Conservation (phyloP, 2,888 invertebrate species). For the Aethes cnicana region DNA sequence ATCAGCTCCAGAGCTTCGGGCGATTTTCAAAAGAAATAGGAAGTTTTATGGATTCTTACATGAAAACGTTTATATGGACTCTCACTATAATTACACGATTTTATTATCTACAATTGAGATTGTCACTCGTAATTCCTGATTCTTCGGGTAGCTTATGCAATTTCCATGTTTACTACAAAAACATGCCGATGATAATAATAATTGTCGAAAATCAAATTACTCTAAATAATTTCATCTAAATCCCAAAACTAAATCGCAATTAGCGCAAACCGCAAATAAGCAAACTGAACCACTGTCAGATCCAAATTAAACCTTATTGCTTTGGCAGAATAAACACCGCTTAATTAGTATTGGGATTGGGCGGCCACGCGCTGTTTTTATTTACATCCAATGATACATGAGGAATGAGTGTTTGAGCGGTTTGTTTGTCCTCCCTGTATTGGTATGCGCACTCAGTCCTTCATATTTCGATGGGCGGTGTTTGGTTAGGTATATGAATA, state of each 20-base stretch:
- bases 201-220: conserved; percentile 2
- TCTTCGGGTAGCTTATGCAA: no score
- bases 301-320: conserved; percentile 21
- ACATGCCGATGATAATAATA: no score
- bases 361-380: conserved; percentile 27
- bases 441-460: background rate
- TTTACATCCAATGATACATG: conserved; percentile 28
- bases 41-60: no score
- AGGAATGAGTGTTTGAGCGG: conserved; percentile 28
- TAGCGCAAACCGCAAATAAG: conserved; percentile 22
- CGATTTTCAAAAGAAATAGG: no score
- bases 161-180: no score
- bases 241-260: conserved; percentile 20
- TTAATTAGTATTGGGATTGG: conserved; percentile 44
- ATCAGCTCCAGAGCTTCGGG: conserved; percentile 19
- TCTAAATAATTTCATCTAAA: background rate
- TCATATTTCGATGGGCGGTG: conserved; percentile 1
- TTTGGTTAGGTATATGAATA: no score
- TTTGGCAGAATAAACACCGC: conserved; percentile 38
- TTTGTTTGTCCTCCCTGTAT: conserved; percentile 20
- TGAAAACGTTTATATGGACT: no score
- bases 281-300: conserved; percentile 11
- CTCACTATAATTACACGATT: no score
- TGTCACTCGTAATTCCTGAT: no score
- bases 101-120: no score